phyloP scores from a whole-genome alignment of 2,113 vertebrate genomes.

The Corynorhinus townsendii region DNA sequence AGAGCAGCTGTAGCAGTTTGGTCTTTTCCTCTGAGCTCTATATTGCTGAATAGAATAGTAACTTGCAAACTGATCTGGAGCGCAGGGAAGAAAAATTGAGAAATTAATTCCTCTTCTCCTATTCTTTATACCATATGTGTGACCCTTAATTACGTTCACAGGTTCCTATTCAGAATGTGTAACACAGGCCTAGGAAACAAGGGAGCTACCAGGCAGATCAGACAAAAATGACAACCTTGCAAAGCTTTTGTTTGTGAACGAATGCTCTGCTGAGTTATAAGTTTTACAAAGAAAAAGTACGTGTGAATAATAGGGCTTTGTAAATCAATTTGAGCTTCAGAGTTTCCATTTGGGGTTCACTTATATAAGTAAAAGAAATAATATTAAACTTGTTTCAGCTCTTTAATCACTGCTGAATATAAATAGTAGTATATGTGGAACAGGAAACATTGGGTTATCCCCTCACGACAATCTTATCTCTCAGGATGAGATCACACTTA shows the following conservation, averaged over 20 bases:
- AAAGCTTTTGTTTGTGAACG: constrained; percentile 60
- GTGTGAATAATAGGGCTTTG: constrained; percentile 54
- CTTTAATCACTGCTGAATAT: constrained; percentile 58
- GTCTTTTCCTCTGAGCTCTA: constrained; percentile 59
- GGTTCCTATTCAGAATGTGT: constrained; percentile 56
- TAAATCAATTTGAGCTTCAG: constrained; percentile 60
- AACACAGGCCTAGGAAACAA: constrained; percentile 49
- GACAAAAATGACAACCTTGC: constrained; percentile 45
- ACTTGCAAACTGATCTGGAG: constrained; percentile 67
- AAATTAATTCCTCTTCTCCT: constrained; percentile 73
- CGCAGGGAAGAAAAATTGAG: constrained; percentile 59
- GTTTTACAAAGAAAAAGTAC: constrained; percentile 39
- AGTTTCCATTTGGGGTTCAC: constrained; percentile 38
- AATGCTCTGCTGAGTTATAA: constrained; percentile 25
- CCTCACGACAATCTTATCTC: neutral
- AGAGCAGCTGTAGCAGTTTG: constrained; percentile 51
- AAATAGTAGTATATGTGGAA: neutral
- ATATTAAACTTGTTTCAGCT: constrained; percentile 46
- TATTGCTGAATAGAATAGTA: constrained; percentile 66
- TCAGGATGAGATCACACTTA: neutral
- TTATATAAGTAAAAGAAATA: constrained; percentile 49
- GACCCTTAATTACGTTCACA: constrained; percentile 67
- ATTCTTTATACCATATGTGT: constrained; percentile 27
- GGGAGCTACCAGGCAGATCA: constrained; percentile 47
- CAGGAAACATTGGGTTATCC: neutral